phyloP scores from a whole-genome alignment of 1,140 invertebrate species.

The Ips nitidus region DNA sequence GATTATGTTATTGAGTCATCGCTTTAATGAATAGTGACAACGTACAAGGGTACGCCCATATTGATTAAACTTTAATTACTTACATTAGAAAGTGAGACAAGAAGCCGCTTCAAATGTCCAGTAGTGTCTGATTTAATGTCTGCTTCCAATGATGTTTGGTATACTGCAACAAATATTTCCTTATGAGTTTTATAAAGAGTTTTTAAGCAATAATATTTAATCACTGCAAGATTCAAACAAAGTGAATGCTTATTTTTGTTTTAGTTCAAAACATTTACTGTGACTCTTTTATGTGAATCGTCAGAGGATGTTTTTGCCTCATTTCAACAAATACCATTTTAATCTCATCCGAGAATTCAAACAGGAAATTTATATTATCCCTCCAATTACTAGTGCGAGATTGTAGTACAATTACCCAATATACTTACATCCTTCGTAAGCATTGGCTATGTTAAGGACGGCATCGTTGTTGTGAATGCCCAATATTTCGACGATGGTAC shows the following conservation, averaged over 20 bases:
- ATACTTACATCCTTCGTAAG: conserved; percentile 80
- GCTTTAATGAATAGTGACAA: too few species aligned
- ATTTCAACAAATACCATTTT: too few species aligned
- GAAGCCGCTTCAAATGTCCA: conserved; percentile 81
- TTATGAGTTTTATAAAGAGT: too few species aligned
- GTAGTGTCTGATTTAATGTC: conserved; percentile 86
- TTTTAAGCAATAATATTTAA: too few species aligned
- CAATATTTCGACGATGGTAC: conserved; percentile 84
- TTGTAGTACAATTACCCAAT: neutral
- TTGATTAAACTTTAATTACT: neutral
- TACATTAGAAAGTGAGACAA: conserved; percentile 66
- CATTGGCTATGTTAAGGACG: conserved; percentile 76
- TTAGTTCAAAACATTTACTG: too few species aligned
- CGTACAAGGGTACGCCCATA: too few species aligned
- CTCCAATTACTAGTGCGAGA: neutral
- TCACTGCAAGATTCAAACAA: neutral
- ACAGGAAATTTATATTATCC: too few species aligned
- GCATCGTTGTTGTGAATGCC: conserved; percentile 85
- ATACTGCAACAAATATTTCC: conserved; percentile 60
- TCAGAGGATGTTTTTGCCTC: too few species aligned
- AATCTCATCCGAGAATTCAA: too few species aligned
- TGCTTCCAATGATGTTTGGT: conserved; percentile 73
- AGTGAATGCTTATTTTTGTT: too few species aligned
- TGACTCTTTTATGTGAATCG: too few species aligned
- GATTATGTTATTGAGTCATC: too few species aligned